Percentiles rank a stretch among this genome's conserved stretches.
These are phyloP conservation scores for Geodia barretti DNA, from an alignment of 37 sponge, comb jelly and placozoan species.

Conservation along the genomic window DNA sequence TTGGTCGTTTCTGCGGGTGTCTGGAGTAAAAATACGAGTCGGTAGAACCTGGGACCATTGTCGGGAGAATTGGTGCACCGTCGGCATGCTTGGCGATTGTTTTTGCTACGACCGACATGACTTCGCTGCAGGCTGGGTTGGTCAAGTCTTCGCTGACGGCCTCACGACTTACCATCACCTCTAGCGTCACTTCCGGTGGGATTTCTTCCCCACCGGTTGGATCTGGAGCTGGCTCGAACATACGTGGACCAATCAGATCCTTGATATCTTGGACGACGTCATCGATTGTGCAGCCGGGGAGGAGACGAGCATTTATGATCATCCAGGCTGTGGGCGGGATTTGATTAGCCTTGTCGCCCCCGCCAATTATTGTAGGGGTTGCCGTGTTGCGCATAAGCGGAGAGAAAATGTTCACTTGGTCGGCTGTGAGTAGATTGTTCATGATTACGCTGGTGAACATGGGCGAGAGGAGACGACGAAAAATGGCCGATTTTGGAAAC, in stretches of 20 bases:
- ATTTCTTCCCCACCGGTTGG: slow-evolving; percentile 12
- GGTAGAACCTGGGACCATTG: slow-evolving; percentile 65
- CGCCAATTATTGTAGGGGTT: slow-evolving; percentile 59
- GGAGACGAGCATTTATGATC: slow-evolving; percentile 60
- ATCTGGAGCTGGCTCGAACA: slow-evolving; percentile 20
- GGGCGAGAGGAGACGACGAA: slow-evolving; percentile 60
- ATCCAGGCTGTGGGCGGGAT: slow-evolving; percentile 71
- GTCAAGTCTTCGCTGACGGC: slow-evolving; percentile 51
- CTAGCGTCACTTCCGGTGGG: slow-evolving; percentile 51
- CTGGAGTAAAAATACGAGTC: slow-evolving; percentile 52
- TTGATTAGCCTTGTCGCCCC: slow-evolving; percentile 71
- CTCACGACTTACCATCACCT: slow-evolving; percentile 17
- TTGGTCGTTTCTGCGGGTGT: slow-evolving; percentile 62
- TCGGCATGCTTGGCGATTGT: slow-evolving; percentile 31
- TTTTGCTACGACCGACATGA: slow-evolving; percentile 28
- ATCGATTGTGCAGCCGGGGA: slow-evolving; percentile 72
- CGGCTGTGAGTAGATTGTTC: slow-evolving; percentile 37
- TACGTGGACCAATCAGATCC: slow-evolving; percentile 43
- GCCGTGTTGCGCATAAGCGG: slow-evolving; percentile 81
- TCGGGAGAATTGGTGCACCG: slow-evolving; percentile 55
- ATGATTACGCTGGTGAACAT: slow-evolving; percentile 32
- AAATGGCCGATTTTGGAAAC: slow-evolving; percentile 32
- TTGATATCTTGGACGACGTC: slow-evolving; percentile 64
- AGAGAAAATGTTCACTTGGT: slow-evolving; percentile 32
- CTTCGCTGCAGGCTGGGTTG: slow-evolving; percentile 19